Base-by-base conservation (phyloP, 2,888 invertebrate genomes). In the Macrosoma leucophasiata region DNA sequence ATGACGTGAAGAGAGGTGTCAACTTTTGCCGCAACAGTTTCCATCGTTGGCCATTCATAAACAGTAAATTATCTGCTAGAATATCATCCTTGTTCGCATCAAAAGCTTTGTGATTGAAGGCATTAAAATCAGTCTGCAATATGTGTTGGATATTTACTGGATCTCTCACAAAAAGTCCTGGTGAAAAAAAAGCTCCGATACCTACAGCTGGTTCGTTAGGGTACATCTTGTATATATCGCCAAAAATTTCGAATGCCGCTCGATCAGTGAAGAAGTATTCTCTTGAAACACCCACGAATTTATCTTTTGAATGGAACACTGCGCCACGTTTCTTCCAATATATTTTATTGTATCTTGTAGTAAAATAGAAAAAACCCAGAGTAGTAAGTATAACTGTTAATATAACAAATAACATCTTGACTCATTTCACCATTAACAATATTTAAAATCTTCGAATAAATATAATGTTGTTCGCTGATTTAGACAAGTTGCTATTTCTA, bases 281-380 rank as follows among this genome's bases (percentile, higher is more conserved):
- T 62, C 62, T 69, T 10, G 65, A 52, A 1, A 61, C 48, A 3
- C 73, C 74, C 7, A 54, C 32, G 0, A 55, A 29, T 33, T 54
- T 70, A 32, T 63, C 55, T 26, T 50, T 53, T 0, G 46, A 38
- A 11, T 64, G 41, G 26, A 67, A 71, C 2, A 39, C 25, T 0
- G 73, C 70, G 0, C 68, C 66, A 7, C 68, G 65, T 43, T 56
- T 70, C 11, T 45, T 62, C 72, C 74, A 74, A 29, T 74, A 74
- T 2, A 23, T 15, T 24, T 69, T 54, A 48, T 72, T 70, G 27
- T 56, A 59, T 12, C 18, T n/a, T 17, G 10, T 14, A n/a, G 3
- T 8, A 9, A 10, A 21, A 21, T 5, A 10, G 10, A 21, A 4
- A n/a, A n/a, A n/a, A n/a, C n/a, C n/a, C n/a, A 5, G 17, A 17